phyloP scores from a whole-genome alignment of 53 echinoderm and acorn worm genomes.

The Echinometra lucunter region DNA sequence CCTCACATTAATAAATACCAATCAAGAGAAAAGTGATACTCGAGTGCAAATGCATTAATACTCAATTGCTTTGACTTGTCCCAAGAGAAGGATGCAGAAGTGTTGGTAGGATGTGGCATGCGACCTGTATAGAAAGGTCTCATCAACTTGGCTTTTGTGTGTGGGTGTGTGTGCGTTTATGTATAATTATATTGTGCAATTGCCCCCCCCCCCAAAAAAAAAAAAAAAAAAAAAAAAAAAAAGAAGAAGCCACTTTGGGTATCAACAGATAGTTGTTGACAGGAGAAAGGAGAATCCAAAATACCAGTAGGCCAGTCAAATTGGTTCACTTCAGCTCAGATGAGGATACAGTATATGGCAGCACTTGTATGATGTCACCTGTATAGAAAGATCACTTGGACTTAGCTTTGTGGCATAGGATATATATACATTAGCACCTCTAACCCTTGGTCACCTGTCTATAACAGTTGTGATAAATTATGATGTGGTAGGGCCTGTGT shows the following conservation, averaged over 20 bases:
- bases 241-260: too few relatives aligned
- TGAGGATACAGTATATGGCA: not conserved
- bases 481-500: not conserved
- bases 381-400: not conserved
- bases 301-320: too few relatives aligned
- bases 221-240: too few relatives aligned
- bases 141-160: not conserved
- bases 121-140: not conserved
- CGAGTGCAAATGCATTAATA: slow-evolving; percentile 28
- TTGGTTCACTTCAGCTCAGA: not conserved
- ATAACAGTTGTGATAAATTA: too few relatives aligned
- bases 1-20: not conserved
- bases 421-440: too few relatives aligned
- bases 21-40: not conserved
- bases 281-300: too few relatives aligned
- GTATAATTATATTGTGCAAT: too few relatives aligned
- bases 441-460: too few relatives aligned
- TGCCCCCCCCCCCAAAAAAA: too few relatives aligned
- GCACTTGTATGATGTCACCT: too few relatives aligned
- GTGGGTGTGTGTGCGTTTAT: too few relatives aligned
- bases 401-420: not conserved
- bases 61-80: not conserved
- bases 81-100: not conserved
- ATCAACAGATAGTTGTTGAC: too few relatives aligned
- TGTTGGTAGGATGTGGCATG: not conserved